These are phyloP conservation scores for Zhuqinia jingwanae DNA, from an alignment of 2,888 invertebrate genomes.

Conservation along the genomic window DNA sequence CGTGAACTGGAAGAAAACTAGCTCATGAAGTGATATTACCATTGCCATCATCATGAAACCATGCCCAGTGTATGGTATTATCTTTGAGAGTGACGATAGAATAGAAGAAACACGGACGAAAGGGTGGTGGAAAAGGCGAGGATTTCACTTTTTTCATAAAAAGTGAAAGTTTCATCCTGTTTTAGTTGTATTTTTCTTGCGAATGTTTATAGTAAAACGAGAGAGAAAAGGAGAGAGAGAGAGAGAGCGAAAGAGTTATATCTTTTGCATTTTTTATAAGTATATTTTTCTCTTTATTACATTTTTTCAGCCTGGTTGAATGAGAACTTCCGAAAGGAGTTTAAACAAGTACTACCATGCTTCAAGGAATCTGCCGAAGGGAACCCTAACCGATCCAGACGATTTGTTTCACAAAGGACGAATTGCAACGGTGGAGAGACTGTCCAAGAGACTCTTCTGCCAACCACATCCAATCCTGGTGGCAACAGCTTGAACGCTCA, in stretches of 20 bases:
- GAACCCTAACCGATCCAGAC: conserved; percentile 56
- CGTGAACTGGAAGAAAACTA: conserved; percentile 52
- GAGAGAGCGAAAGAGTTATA: too few species aligned
- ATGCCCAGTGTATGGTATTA: too few species aligned
- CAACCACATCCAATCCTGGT: conserved; percentile 78
- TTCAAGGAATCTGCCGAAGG: conserved; percentile 80
- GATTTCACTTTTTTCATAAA: background rate
- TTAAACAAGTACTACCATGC: conserved; percentile 88
- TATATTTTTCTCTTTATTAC: conserved; percentile 1
- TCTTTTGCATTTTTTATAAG: too few species aligned
- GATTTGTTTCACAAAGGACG: conserved; percentile 84
- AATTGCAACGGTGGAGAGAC: conserved; percentile 88
- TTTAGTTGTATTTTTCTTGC: background rate
- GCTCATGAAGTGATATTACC: conserved; percentile 39
- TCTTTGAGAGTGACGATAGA: conserved; percentile 21
- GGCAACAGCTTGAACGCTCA: conserved; percentile 30
- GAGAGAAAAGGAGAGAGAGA: too few species aligned
- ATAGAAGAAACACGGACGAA: background rate
- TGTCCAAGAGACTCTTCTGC: conserved; percentile 86
- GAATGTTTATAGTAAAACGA: background rate
- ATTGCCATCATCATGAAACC: conserved; percentile 4
- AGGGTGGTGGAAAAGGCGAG: background rate
- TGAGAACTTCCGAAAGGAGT: conserved; percentile 95
- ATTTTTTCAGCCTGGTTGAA: conserved; percentile 90
- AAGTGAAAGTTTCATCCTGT: conserved; percentile 3